Conservation (phyloP, 2,888 invertebrate genomes). For the Plagodis dolabraria region DNA sequence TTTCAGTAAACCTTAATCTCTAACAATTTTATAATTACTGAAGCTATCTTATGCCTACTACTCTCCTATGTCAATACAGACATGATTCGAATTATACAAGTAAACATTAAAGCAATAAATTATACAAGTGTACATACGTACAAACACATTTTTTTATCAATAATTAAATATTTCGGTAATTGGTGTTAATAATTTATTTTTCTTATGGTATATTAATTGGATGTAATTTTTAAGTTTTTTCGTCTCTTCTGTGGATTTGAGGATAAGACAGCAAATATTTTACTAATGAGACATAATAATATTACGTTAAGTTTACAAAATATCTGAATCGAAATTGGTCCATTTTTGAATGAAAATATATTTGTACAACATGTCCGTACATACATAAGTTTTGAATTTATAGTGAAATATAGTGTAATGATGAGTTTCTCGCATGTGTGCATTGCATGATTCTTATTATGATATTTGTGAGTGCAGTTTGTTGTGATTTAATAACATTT, state of each 20-base stretch:
- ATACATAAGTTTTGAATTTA: slow-evolving; percentile 63
- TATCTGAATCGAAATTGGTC: slow-evolving; percentile 56
- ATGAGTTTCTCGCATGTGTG: slow-evolving; percentile 66
- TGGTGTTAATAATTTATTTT: slow-evolving; percentile 53
- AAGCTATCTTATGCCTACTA: slow-evolving; percentile 26
- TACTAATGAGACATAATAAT: slow-evolving; percentile 70
- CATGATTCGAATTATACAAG: slow-evolving; percentile 40
- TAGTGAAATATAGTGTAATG: slow-evolving; percentile 42
- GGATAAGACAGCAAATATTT: slow-evolving; percentile 47
- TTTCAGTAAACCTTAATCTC: slow-evolving; percentile 9
- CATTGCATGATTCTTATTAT: slow-evolving; percentile 66
- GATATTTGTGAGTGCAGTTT: slow-evolving; percentile 66
- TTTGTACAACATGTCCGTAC: slow-evolving; percentile 66
- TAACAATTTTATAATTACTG: slow-evolving; percentile 29
- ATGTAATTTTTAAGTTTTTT: slow-evolving; percentile 56
- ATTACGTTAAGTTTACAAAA: slow-evolving; percentile 62
- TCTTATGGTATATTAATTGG: slow-evolving; percentile 45
- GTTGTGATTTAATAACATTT: slow-evolving; percentile 42
- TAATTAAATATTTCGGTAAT: slow-evolving; percentile 43
- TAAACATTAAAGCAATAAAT: slow-evolving; percentile 58
- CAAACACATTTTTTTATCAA: slow-evolving; percentile 45
- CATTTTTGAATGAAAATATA: slow-evolving; percentile 45
- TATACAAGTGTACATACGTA: slow-evolving; percentile 58
- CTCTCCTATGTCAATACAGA: slow-evolving; percentile 34
- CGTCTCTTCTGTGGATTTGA: slow-evolving; percentile 40